phyloP scores from a whole-genome alignment of 1,140 invertebrate species.

The Agrilus planipennis region DNA sequence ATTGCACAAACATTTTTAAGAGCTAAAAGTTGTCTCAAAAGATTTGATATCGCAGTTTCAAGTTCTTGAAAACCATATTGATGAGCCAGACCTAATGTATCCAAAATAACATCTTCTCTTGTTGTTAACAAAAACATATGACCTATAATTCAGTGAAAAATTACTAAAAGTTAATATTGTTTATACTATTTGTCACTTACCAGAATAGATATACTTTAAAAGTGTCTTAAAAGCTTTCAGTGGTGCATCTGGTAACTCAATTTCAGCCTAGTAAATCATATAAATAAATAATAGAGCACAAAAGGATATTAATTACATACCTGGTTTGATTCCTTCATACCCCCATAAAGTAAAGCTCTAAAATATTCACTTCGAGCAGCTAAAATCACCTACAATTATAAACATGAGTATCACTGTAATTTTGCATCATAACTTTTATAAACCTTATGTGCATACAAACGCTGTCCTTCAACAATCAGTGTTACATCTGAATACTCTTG shows the following conservation, averaged over 20 bases:
- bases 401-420: not conserved
- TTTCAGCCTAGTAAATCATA: conserved; percentile 42
- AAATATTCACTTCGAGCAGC: conserved; percentile 93
- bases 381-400: conserved; percentile 49
- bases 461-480: conserved; percentile 72
- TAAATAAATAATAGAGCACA: not conserved
- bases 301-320: conserved; percentile 18
- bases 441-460: conserved; percentile 79
- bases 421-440: not conserved
- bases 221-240: conserved; percentile 80
- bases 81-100: conserved; percentile 82
- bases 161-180: too few relatives aligned
- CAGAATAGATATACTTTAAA: conserved; percentile 90
- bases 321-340: conserved; percentile 76
- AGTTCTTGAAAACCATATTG: conserved; percentile 91
- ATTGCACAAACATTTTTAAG: conserved; percentile 86
- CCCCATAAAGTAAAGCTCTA: conserved; percentile 79
- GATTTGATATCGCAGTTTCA: conserved; percentile 84
- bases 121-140: conserved; percentile 72
- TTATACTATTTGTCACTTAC: too few relatives aligned
- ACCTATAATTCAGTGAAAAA: conserved; percentile 37
- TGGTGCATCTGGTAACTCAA: conserved; percentile 76
- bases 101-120: conserved; percentile 76
- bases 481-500: conserved; percentile 87
- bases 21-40: conserved; percentile 76